Evolutionary conservation across 1,140 invertebrate species (phyloP).

Genomic region (Sarcophaga peregrina): DNA sequence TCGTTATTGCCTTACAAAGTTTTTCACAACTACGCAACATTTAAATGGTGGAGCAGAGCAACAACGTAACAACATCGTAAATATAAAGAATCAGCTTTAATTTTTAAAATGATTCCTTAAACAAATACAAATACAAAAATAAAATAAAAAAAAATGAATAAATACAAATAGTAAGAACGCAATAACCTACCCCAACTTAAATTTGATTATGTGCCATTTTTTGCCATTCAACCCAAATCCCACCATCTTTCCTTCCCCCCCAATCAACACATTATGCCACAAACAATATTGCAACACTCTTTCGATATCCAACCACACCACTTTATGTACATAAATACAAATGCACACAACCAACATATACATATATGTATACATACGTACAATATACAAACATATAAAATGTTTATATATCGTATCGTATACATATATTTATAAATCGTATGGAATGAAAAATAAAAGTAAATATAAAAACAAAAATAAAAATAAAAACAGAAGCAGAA

Average conservation of each 20-base stretch:
- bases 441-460: conserved; percentile 16
- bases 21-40: not conserved
- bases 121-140: not conserved
- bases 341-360: no score
- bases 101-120: not conserved
- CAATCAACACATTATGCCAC: not conserved
- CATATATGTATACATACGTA: no score
- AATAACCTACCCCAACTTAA: conserved; percentile 17
- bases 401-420: not conserved
- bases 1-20: not conserved
- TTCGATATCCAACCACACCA: no score
- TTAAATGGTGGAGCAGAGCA: not conserved
- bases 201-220: conserved; percentile 20
- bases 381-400: no score
- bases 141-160: no score
- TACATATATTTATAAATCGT: not conserved
- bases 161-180: not conserved
- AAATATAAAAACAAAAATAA: not conserved
- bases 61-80: not conserved
- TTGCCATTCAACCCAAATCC: not conserved
- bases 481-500: not conserved
- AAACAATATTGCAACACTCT: no score
- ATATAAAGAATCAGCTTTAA: not conserved
- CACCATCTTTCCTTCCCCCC: not conserved
- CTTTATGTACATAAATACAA: no score